Base-by-base conservation (phyloP, 2,113 vertebrate species). In the Noctilio leporinus region DNA sequence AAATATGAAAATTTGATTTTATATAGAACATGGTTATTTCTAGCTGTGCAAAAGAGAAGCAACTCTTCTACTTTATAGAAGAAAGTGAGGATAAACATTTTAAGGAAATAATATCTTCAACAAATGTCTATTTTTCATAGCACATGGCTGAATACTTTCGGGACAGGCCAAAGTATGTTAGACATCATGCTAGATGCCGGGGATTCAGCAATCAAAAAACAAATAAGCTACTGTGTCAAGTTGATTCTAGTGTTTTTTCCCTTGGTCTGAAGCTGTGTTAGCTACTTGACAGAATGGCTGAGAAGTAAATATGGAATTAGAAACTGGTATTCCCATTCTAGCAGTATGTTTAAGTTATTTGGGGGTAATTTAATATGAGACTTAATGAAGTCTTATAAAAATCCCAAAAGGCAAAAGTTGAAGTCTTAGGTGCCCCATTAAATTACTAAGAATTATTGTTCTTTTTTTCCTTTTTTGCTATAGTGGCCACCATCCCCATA, bases 371-470 rank as follows among this genome's bases (percentile, higher is more conserved):
- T 78, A 87, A 80, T n/a, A 76, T n/a, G 59, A 77, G 11, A 14
- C n/a, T 92, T 55, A 64, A 64, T 93, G 55, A 81, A 86, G 40
- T 93, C 95, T 95, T 87, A 88, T 33, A 64, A 49, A 80, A 12
- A 76, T 67, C 28, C 19, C 53, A 20, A 88, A 92, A 86, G 89
- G 45, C 40, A 53, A 92, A 96, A 88, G 28, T 65, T 93, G 40
- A 17, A 72, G 43, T 72, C 51, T 73, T 67, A 62, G 28, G 16
- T 72, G 9, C 72, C 35, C n/a, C 35, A 80, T 92, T 87, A 92
- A 86, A 84, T 75, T 75, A 5, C 16, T 81, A 90, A 92, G 95
- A 47, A 45, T 62, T 28, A 12, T 30, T 69, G 4, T 26, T 10
- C 30, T 55, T n/a, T 45, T 30, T 20, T 49, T n/a, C 19, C 19